Base-by-base conservation (phyloP, 2,113 vertebrate species). In the Ramphastos sulfuratus region DNA sequence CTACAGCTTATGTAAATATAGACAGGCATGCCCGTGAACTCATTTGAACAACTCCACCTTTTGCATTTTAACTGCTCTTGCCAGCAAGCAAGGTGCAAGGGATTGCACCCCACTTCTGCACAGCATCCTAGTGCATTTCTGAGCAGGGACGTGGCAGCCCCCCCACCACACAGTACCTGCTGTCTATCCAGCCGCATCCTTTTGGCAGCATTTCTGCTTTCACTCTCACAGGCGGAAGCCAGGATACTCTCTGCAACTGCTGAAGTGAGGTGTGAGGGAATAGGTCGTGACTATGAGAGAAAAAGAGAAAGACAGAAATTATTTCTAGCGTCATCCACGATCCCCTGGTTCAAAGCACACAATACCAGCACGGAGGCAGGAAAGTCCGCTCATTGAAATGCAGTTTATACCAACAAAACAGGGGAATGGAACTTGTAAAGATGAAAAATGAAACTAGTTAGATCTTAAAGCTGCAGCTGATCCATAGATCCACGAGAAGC, bases 221-320 rank as follows among this genome's bases (percentile, higher is more conserved):
- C 98, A 92, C 98, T 98, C 95, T 98, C 98, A 96, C 98, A 98
- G 94, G 98, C 98, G 54, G 98, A 98, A 91, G 98, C 98, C 98
- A 98, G 97, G 96, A 98, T 98, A 96, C 98, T 98, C 97, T 98
- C 98, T 93, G 98, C 98, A 96, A 98, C 98, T 97, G 98, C 98
- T 96, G 98, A 98, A 97, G 98, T 98, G 96, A 98, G 98, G 96
- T 98, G 98, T 96, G 98, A 98, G 96, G 98, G 98, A 93, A 98
- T 98, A 97, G 98, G 98, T 95, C 98, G 98, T 95, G 98, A 98
- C 98, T 98, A 97, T 94, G 95, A 89, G 83, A 97, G 14, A 56
- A 56, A 56, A 27, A 50, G 12, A 93, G 92, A 89, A 93, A 95
- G 77, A 94, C 76, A 91, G 87, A 87, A 92, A 94, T 97, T 94